phyloP scores from a whole-genome alignment of 2,113 vertebrate species.

The Scomber colias region DNA sequence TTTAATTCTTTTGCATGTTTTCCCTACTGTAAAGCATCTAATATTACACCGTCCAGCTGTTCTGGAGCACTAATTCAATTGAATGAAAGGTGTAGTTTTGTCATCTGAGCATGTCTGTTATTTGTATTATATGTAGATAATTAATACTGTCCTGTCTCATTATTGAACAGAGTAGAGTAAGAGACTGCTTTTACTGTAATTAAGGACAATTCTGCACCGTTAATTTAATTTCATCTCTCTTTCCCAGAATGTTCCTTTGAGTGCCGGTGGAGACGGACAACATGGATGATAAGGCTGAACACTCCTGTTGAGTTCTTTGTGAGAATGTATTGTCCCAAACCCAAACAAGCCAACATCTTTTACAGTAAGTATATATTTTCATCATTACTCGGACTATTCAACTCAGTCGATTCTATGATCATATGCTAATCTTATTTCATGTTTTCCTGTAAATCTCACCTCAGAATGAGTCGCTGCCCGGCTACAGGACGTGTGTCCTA shows the following conservation, averaged over 20 bases:
- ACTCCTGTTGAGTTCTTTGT: constrained; percentile 47
- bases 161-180: background rate
- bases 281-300: constrained; percentile 48
- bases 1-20: too few species aligned
- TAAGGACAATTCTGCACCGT: background rate
- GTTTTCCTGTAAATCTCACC: background rate
- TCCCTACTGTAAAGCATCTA: too few species aligned
- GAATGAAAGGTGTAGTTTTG: too few species aligned
- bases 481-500: constrained; percentile 79
- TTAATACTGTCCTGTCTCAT: background rate
- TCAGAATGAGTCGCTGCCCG: constrained; percentile 77
- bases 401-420: background rate
- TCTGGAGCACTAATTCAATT: too few species aligned
- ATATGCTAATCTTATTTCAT: background rate
- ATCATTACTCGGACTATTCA: background rate
- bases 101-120: background rate
- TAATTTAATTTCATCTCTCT: background rate
- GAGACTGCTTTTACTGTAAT: too few species aligned
- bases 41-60: too few species aligned
- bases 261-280: constrained; percentile 37
- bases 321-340: constrained; percentile 53
- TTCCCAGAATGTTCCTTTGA: constrained; percentile 51
- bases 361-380: constrained; percentile 52
- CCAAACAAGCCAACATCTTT: constrained; percentile 48
- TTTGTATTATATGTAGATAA: too few species aligned